Percentiles rank a stretch among this genome's conserved stretches.
Conservation (phyloP, 1,140 invertebrate species). For the Atopsyche davidsoni region DNA sequence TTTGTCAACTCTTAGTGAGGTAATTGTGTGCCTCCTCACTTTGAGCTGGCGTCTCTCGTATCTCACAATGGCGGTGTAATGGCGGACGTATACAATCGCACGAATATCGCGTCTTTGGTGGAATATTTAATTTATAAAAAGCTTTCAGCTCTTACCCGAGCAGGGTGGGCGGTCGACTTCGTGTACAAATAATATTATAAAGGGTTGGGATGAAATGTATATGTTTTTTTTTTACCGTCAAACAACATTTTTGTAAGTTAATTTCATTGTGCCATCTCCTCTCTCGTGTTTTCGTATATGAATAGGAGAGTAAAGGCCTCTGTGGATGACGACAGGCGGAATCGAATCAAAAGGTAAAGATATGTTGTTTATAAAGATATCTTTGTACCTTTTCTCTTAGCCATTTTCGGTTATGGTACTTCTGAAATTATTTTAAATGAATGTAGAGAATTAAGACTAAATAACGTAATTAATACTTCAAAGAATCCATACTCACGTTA, state of each 20-base stretch:
- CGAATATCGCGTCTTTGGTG: background rate
- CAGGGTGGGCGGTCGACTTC: constrained; percentile 1
- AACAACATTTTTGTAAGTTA: constrained; percentile 3
- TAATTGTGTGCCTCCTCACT: constrained; percentile 18
- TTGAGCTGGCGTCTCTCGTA: background rate
- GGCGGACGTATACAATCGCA: background rate
- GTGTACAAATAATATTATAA: too few relatives aligned
- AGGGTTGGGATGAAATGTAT: constrained; percentile 4
- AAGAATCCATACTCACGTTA: too few relatives aligned
- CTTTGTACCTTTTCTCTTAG: too few relatives aligned
- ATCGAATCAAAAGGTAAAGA: too few relatives aligned
- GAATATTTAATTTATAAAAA: constrained; percentile 17
- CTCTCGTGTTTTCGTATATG: too few relatives aligned
- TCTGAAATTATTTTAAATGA: too few relatives aligned
- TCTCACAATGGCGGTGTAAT: constrained; percentile 4
- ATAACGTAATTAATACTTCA: too few relatives aligned
- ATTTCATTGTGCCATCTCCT: background rate
- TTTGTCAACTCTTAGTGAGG: constrained; percentile 19
- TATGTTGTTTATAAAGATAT: too few relatives aligned
- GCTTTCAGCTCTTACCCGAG: constrained; percentile 14
- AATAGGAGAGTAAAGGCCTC: too few relatives aligned
- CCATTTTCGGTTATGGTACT: too few relatives aligned
- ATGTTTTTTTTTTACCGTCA: background rate
- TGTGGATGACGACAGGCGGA: too few relatives aligned
- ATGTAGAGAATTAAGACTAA: too few relatives aligned